Percentiles rank a stretch among this genome's conserved stretches.
phyloP scores from a whole-genome alignment of 2,797 vertebrate species.

The Liasis olivaceus region DNA sequence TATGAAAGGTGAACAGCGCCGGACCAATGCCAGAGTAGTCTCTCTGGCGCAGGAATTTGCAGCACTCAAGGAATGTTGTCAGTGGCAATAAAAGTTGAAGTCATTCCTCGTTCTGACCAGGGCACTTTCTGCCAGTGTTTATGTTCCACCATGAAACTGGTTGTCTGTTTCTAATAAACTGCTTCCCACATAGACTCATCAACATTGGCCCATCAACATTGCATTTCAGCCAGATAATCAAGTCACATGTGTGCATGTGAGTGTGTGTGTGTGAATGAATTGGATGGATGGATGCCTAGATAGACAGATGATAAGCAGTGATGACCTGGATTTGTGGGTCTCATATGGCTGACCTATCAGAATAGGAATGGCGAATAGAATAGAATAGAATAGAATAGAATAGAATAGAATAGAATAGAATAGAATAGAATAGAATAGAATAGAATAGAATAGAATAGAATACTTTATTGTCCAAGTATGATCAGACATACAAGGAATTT shows the following conservation, averaged over 20 bases:
- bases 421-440: too few species aligned
- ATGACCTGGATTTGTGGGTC: background rate
- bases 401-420: too few species aligned
- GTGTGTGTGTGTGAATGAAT: background rate
- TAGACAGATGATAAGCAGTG: background rate
- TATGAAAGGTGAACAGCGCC: constrained; percentile 28
- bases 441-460: too few species aligned
- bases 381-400: too few species aligned
- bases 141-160: background rate
- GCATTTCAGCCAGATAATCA: background rate
- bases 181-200: background rate
- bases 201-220: background rate
- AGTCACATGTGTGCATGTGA: background rate
- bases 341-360: background rate
- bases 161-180: constrained; percentile 6
- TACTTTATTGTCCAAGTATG: too few species aligned
- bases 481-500: too few species aligned
- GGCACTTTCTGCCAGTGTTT: background rate
- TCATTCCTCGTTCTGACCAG: background rate
- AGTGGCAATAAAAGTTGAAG: background rate
- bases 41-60: background rate
- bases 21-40: constrained; percentile 14
- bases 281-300: background rate
- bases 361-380: background rate
- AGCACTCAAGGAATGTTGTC: constrained; percentile 9